A percentile compares a stretch with the other conserved stretches of the same genome.
Conservation (phyloP, 2,888 invertebrate species). For the Drepanosiphum platanoidis region DNA sequence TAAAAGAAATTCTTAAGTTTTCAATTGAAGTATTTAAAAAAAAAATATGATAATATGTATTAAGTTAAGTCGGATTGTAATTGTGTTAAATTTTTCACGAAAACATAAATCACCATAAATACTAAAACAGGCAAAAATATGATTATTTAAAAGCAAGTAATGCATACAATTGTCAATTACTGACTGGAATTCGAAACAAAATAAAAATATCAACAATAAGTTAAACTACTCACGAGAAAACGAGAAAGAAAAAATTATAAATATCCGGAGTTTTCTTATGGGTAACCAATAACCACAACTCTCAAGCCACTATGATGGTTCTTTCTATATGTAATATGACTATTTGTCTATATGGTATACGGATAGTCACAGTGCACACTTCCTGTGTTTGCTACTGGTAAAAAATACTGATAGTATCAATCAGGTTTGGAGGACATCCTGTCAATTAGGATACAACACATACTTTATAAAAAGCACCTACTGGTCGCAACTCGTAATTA, state of each 20-base stretch:
- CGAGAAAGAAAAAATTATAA: background rate
- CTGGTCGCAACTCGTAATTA: constrained; percentile 18
- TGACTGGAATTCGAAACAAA: background rate
- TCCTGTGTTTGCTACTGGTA: constrained; percentile 50
- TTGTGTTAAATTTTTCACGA: too few relatives aligned
- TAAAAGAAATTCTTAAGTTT: too few relatives aligned
- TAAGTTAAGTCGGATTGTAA: too few relatives aligned
- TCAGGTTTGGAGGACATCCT: constrained; percentile 60
- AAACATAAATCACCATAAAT: too few relatives aligned
- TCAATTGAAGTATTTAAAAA: too few relatives aligned
- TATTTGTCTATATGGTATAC: too few relatives aligned
- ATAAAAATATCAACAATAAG: background rate
- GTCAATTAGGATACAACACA: constrained; percentile 53
- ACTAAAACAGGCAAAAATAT: too few relatives aligned
- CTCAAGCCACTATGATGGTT: background rate
- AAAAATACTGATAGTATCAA: constrained; percentile 58
- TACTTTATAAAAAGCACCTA: constrained; percentile 20
- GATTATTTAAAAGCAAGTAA: too few relatives aligned
- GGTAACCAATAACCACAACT: constrained; percentile 32
- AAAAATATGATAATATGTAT: too few relatives aligned
- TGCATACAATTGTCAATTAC: background rate
- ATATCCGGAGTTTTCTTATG: background rate
- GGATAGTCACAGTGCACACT: constrained; percentile 55
- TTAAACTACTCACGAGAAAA: background rate
- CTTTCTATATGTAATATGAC: background rate